A percentile compares a stretch with the other conserved stretches of the same genome.
These are phyloP conservation scores for Chrysopilus asiliformis DNA, from an alignment of 2,888 invertebrate species.

Conservation along the genomic window DNA sequence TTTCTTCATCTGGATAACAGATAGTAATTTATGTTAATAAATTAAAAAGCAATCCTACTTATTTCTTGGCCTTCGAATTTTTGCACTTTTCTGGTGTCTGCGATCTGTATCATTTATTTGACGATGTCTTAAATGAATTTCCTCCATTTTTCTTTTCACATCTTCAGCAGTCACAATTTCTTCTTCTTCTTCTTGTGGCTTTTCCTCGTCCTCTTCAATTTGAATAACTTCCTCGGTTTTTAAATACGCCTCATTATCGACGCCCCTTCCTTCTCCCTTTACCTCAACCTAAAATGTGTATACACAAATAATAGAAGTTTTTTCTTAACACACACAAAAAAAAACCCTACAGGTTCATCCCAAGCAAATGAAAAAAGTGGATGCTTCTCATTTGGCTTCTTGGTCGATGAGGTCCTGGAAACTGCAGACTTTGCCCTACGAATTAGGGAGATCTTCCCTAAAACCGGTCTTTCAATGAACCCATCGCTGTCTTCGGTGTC, in stretches of 20 bases:
- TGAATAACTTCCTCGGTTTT: conserved; percentile 19
- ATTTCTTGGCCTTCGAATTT: conserved; percentile 29
- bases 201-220: conserved; percentile 27
- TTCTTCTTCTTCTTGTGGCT: conserved; percentile 24
- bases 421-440: conserved; percentile 52
- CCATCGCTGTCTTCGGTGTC: conserved; percentile 34
- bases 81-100: conserved; percentile 27
- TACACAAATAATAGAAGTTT: too few species aligned
- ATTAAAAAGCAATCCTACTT: too few species aligned
- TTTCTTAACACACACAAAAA: too few species aligned
- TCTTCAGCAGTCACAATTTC: conserved; percentile 31
- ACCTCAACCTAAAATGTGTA: not conserved
- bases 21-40: too few species aligned
- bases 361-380: conserved; percentile 18
- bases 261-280: conserved; percentile 1
- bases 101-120: conserved; percentile 27
- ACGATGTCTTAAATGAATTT: conserved; percentile 31
- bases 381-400: conserved; percentile 12
- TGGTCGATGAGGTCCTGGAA: conserved; percentile 20
- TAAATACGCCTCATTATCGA: conserved; percentile 8
- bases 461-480: conserved; percentile 43
- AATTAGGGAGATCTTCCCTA: conserved; percentile 52
- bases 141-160: conserved; percentile 33
- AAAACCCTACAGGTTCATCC: conserved; percentile 13
- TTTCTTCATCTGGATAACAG: too few species aligned